Base-by-base conservation (phyloP, 2,113 vertebrate species). In the Rhagologus leucostigma region DNA sequence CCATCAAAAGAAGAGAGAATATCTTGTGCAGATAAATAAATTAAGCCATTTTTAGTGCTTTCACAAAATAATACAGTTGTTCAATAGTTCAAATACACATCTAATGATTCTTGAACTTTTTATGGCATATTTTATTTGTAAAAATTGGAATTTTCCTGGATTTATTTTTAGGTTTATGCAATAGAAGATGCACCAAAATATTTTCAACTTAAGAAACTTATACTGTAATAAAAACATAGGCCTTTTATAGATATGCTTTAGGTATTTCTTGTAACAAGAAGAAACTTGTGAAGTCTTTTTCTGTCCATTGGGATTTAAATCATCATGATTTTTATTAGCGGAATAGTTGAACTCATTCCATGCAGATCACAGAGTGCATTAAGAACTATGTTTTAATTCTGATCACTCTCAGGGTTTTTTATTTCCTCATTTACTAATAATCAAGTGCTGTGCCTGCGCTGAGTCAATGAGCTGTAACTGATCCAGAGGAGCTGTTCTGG, bases 1-100 rank as follows among this genome's bases (percentile, higher is more conserved):
- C 92, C 97, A 96, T 92, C 94, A 96, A 97, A 98, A 97, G 89
- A 70, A 94, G 81, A 95, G 87, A 93, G 62, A 91, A 87, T 96
- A 80, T 87, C 37, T 94, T 80, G 91, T 97, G 95, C 90, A 95
- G 95, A 95, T 97, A 96, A 88, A 95, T 33, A 87, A 92, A 92
- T 86, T 52, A 59, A 71, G 44, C 11, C 52, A 21, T 75, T 87
- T 96, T 96, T 93, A 90, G 74, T 91, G 91, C 85, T 95, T 95
- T 91, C 78, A 91, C 84, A 80, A 71, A 91, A 76, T 46, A 93
- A 93, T 92, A n/a, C 77, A 53, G 77, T 97, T 78, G n/a, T 47
- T 97, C 94, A 85, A 39, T 84, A 84, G 56, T 86, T 97, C 91
- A 95, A 77, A 90, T 83, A 49, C 35, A 30, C n/a, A 56, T 94